Evolutionary conservation across 2,113 vertebrate genomes (phyloP), one percentile per base, ranked within the genome.

Genomic region (Chinchilla lanigera): DNA sequence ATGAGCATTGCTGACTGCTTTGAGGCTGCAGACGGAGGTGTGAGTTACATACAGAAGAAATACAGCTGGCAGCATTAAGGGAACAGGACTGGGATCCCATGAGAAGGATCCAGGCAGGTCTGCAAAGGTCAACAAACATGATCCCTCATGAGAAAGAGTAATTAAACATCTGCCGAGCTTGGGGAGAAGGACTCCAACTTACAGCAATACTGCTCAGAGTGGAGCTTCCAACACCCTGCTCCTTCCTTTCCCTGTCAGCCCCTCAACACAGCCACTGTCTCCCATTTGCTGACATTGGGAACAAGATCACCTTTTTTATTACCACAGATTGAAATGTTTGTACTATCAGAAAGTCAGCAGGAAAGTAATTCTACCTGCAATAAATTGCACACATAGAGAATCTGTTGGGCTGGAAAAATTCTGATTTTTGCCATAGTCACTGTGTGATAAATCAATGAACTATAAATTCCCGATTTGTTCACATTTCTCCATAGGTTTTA

Each of bases 281-380:
- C 2, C 30, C 13, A 11, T 56, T 81, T 67, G 8, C 17, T 0
- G 0, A 84, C 1, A 26, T 63, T 93, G 56, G 73, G 54, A n/a
- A 80, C 12, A 41, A 63, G 35, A 16, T 20, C 17, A 7, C 50
- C 8, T 7, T 90, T 86, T 71, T 78, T 63, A 52, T 56, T 82
- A 38, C 17, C n/a, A 8, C 41, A 89, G 96, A 69, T 4, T 30
- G 22, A n/a, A 80, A 22, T 61, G n/a, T n/a, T 61, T 75, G 24
- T 77, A 77, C 89, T 94, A 90, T 28, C 9, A 54, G 90, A 89
- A 77, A 71, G n/a, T 69, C 24, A 41, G 26, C 38, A 75, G 5
- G 86, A 90, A 86, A 56, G 26, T 44, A 86, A 91, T 96, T 86
- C 14, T 12, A 63, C 6, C 56, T 89, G 47, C 71, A 38, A 54